Percentiles rank a stretch among this genome's conserved stretches.
phyloP scores from a whole-genome alignment of 2,113 vertebrate genomes.

The Delphinapterus leucas region DNA sequence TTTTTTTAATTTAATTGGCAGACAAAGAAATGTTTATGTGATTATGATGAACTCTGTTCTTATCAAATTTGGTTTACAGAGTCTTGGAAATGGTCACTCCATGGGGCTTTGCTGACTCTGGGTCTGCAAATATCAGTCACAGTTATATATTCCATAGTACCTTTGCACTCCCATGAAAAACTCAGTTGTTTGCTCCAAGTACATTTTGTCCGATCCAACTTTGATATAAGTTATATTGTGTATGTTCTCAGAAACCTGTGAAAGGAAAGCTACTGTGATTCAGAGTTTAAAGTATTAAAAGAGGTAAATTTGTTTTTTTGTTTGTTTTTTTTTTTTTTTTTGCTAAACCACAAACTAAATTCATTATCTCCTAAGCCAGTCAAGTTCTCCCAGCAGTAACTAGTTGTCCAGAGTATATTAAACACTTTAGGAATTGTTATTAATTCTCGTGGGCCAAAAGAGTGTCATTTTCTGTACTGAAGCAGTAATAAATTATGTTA shows the following conservation, averaged over 20 bases:
- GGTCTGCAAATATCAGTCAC: neutral
- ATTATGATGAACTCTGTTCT: slow-evolving; percentile 54
- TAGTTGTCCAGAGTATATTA: neutral
- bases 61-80: slow-evolving; percentile 69
- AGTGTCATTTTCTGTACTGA: neutral
- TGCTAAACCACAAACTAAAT: neutral
- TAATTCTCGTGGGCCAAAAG: neutral
- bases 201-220: neutral
- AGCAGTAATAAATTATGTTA: neutral
- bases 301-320: neutral
- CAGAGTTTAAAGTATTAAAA: neutral
- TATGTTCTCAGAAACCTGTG: neutral
- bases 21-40: slow-evolving; percentile 54
- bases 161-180: neutral
- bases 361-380: neutral
- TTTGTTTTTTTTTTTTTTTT: neutral
- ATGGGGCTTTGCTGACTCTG: neutral
- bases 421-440: neutral
- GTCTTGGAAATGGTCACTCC: slow-evolving; percentile 16
- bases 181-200: neutral
- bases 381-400: neutral
- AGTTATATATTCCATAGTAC: slow-evolving; percentile 17
- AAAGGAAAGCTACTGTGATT: neutral
- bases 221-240: neutral
- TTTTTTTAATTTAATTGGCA: slow-evolving; percentile 58